These are phyloP conservation scores for Drosophila robusta DNA, from an alignment of 2,888 invertebrate genomes.

Conservation along the genomic window DNA sequence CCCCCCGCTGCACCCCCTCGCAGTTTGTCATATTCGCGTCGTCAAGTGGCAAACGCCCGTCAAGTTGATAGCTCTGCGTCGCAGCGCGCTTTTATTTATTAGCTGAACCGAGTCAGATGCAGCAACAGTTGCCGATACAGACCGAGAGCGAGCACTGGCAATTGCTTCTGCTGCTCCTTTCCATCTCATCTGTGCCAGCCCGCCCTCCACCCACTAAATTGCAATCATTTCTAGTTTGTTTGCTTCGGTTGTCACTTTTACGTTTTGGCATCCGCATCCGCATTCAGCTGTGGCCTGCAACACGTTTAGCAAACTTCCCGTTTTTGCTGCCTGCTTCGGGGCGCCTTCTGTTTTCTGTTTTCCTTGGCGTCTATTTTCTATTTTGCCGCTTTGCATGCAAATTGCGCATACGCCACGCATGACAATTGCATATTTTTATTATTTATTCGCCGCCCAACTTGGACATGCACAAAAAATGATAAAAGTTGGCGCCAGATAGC, in stretches of 20 bases:
- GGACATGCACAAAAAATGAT: conserved; percentile 17
- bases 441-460: conserved; percentile 4
- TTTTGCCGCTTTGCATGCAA: conserved; percentile 37
- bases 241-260: conserved; percentile 28
- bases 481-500: conserved; percentile 39
- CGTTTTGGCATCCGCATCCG: conserved; percentile 18
- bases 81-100: conserved; percentile 45
- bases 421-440: conserved; percentile 42
- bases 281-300: conserved; percentile 27
- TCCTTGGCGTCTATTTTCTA: not conserved
- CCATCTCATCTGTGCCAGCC: not conserved
- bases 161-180: not conserved
- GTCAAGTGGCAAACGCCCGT: conserved; percentile 40
- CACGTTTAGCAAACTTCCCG: conserved; percentile 28
- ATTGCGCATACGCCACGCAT: conserved; percentile 76
- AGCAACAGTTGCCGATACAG: conserved; percentile 16
- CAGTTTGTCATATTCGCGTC: conserved; percentile 40
- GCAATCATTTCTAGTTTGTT: conserved; percentile 26
- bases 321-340: conserved; percentile 58
- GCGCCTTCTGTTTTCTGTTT: conserved; percentile 23
- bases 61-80: conserved; percentile 32
- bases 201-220: not conserved
- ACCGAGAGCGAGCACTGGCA: conserved; percentile 5
- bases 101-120: conserved; percentile 26
- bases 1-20: not conserved